A percentile compares a stretch with the other conserved stretches of the same genome.
These are phyloP conservation scores for Okamejei kenojei DNA, from an alignment of 2,797 vertebrate species.

Conservation along the genomic window DNA sequence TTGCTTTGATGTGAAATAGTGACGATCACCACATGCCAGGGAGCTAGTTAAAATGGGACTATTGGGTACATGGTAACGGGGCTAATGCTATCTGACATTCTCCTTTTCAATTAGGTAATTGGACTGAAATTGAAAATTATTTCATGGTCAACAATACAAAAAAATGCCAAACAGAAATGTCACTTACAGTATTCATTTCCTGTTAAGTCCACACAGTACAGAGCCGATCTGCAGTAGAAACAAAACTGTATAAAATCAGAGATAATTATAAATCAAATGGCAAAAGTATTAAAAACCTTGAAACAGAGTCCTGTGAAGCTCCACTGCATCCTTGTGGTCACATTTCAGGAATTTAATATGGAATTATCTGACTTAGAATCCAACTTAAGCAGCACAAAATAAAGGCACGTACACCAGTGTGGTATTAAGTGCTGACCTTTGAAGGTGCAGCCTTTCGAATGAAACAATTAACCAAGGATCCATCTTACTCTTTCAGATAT, in stretches of 20 bases:
- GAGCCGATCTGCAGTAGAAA: conserved; percentile 66
- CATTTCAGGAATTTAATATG: background rate
- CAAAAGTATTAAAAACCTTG: background rate
- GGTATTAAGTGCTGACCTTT: background rate
- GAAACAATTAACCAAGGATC: background rate
- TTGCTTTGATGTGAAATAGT: background rate
- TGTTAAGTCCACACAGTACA: conserved; percentile 84
- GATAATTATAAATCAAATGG: background rate
- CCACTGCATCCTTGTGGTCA: background rate
- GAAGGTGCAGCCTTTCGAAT: background rate
- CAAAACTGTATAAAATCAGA: background rate
- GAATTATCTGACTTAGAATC: too few species aligned
- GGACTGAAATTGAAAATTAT: background rate
- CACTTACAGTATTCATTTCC: conserved; percentile 80
- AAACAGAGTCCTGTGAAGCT: background rate
- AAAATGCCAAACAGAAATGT: background rate
- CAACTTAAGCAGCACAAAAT: too few species aligned
- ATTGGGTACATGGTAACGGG: background rate
- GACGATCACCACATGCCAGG: background rate
- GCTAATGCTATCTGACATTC: background rate
- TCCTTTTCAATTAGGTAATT: background rate
- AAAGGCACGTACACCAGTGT: background rate
- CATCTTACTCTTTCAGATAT: background rate
- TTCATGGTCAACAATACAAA: background rate
- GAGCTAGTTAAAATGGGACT: background rate